Base-by-base conservation (phyloP, 1,140 invertebrate genomes). In the Druon quercuslanigerum region DNA sequence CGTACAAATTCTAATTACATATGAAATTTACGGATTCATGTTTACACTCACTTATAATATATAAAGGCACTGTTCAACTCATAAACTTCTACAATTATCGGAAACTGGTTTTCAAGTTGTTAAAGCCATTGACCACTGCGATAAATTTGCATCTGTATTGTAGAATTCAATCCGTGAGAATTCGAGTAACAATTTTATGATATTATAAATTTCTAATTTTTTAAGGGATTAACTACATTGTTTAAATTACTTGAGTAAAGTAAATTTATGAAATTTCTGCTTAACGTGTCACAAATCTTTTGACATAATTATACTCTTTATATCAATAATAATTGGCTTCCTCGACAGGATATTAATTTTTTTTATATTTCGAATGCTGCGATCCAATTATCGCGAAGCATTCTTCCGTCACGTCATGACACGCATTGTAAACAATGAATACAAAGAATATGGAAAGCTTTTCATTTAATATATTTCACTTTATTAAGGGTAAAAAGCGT, bases 291-390 rank as follows among this genome's bases (percentile, higher is more conserved):
- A 50, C 40, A 74, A 75, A 79, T 66, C 70, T 70, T 79, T 81
- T 75, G 71, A 79, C 74, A 71, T 81, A 76, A 81, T 81, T 79
- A 75, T 71, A 60, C 20, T 16, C 73, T 51, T 33, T 40, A 46
- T n/a, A 46, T 75, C 66, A 20, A 60, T 74, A 79, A 79, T 79
- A 79, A 81, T 81, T 79, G 70, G 57, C 72, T 60, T 72, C 13
- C 13, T 51, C 33, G 51, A 40, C 51, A 50, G 57, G 50, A 76
- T 79, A 75, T 81, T 81, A 81, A 79, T 75, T 81, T 81, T 79
- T 79, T 66, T 66, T 66, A 78, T 75, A 81, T 66, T 75, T 20
- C 16, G 46, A 80, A 54, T 51, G 50, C 4, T 20, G 46, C 50
- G 16, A 66, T 66, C 25, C 57, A 66, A 66, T 66, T 66, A 66